These are phyloP conservation scores for Tangara arthus DNA, from an alignment of 2,797 vertebrate species.

Conservation along the genomic window DNA sequence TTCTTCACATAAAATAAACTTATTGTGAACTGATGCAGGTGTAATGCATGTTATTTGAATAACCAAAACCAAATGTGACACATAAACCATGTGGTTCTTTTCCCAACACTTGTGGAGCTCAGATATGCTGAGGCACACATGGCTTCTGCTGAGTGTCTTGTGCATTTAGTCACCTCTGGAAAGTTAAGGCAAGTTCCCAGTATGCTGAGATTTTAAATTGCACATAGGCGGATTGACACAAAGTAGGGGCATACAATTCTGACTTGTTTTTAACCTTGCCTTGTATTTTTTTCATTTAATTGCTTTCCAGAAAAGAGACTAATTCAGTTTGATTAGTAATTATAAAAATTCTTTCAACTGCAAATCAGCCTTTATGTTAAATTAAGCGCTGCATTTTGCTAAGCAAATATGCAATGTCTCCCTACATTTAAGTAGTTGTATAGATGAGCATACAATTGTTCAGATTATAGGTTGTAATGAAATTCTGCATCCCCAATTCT, in stretches of 20 bases:
- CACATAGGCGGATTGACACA: background rate
- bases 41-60: constrained; percentile 65
- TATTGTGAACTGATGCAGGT: constrained; percentile 68
- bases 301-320: background rate
- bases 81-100: background rate
- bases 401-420: background rate
- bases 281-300: background rate
- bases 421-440: background rate
- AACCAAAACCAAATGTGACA: background rate
- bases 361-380: background rate
- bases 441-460: background rate
- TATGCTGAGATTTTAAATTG: background rate
- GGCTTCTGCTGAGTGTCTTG: background rate
- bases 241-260: background rate
- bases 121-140: background rate
- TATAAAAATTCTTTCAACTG: background rate
- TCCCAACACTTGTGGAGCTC: background rate
- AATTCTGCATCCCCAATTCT: background rate
- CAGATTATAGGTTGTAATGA: background rate
- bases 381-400: background rate
- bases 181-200: background rate
- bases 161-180: background rate
- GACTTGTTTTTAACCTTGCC: background rate
- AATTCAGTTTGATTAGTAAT: constrained; percentile 10
- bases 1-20: constrained; percentile 80